phyloP scores from a whole-genome alignment of 2,113 vertebrate species.

The Eonycteris spelaea region DNA sequence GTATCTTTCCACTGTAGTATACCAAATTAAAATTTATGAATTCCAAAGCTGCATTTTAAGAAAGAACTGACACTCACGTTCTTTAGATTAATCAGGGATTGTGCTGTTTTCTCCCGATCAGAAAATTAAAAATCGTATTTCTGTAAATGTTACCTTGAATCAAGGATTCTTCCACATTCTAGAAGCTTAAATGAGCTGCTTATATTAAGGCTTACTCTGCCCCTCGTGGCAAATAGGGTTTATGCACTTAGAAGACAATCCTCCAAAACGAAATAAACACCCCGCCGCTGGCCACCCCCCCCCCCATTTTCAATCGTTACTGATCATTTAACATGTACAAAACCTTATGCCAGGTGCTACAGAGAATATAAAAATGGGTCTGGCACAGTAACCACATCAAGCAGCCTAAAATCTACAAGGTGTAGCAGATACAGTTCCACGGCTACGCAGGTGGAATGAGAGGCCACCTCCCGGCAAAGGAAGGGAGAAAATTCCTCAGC shows the following conservation, averaged over 20 bases:
- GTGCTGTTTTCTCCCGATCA: conserved; percentile 54
- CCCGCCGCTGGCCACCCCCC: too few relatives aligned
- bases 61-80: neutral
- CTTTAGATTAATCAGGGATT: conserved; percentile 49
- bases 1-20: conserved; percentile 17
- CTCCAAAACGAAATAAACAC: neutral
- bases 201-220: conserved; percentile 27
- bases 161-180: conserved; percentile 52
- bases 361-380: neutral
- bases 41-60: conserved; percentile 6
- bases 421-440: rapidly evolving
- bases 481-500: too few relatives aligned
- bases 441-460: neutral
- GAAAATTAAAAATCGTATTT: conserved; percentile 55
- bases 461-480: rapidly evolving
- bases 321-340: conserved; percentile 9
- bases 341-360: neutral
- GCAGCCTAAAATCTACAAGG: neutral
- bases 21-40: conserved; percentile 46
- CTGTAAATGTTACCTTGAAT: conserved; percentile 49
- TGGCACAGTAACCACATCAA: neutral
- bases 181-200: conserved; percentile 13
- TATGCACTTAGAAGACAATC: neutral
- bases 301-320: neutral
- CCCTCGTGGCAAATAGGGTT: conserved; percentile 14